Conservation (phyloP, 2,797 vertebrate species). For the Rhinogobio ventralis region DNA sequence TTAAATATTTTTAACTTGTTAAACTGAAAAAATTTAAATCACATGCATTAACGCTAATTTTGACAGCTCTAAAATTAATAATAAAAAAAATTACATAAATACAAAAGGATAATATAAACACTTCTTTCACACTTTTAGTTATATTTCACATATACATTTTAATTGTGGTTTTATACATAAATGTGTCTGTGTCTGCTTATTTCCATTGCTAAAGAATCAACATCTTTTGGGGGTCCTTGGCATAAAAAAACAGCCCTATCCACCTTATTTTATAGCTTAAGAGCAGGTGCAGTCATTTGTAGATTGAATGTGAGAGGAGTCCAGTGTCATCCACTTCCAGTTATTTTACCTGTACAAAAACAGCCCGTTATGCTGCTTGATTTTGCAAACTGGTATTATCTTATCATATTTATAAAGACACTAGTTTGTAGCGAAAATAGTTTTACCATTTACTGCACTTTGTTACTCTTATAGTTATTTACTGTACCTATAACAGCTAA, state of each 20-base stretch:
- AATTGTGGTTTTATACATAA: background rate
- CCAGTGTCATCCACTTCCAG: background rate
- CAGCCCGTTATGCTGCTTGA: background rate
- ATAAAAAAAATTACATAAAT: no score
- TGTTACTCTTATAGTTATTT: no score
- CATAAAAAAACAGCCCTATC: background rate
- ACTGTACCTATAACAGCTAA: background rate
- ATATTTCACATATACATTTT: background rate
- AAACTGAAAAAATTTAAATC: no score
- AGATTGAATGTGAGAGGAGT: background rate
- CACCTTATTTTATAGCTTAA: background rate
- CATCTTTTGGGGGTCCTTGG: background rate
- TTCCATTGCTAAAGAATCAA: background rate
- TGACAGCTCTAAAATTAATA: no score
- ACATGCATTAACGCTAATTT: no score
- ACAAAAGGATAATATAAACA: no score
- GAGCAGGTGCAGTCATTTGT: no score
- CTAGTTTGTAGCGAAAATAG: background rate
- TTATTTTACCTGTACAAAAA: background rate
- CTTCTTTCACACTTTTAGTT: background rate
- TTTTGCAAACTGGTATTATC: background rate
- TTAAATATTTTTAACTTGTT: no score
- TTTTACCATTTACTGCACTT: background rate
- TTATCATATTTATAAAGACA: background rate
- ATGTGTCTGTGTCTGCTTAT: background rate